These are phyloP conservation scores for Simalia tracyae DNA, from an alignment of 2,797 vertebrate species.

Conservation along the genomic window DNA sequence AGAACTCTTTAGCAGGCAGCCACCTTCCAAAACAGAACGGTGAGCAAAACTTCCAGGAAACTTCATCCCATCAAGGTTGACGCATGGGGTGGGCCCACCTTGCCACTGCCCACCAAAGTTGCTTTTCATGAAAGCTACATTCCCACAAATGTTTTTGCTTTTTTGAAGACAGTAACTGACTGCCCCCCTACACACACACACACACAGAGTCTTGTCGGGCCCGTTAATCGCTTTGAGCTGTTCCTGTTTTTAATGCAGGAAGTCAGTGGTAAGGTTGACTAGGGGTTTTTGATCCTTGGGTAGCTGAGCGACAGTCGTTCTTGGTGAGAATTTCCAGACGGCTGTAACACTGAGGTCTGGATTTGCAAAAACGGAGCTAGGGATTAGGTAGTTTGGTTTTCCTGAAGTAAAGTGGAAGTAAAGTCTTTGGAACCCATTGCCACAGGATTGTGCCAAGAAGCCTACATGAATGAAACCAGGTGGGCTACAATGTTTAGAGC, in stretches of 20 bases:
- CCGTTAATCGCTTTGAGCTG: neutral
- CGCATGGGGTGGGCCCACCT: neutral
- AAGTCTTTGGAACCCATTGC: neutral
- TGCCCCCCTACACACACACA: no score
- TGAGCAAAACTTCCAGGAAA: slow-evolving; percentile 17
- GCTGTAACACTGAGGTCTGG: no score
- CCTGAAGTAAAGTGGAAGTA: no score
- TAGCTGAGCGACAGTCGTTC: no score
- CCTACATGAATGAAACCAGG: neutral
- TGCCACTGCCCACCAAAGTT: neutral
- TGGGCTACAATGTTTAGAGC: neutral
- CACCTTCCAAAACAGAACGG: neutral
- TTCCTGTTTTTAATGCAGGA: neutral
- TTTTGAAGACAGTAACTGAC: neutral
- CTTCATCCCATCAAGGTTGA: neutral
- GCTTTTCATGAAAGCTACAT: neutral
- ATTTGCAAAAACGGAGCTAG: no score
- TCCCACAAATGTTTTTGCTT: slow-evolving; percentile 20
- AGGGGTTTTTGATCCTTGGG: no score
- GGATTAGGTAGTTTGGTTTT: no score
- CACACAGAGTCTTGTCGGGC: neutral
- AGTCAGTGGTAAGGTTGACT: neutral
- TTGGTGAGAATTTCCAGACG: no score
- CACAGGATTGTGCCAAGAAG: neutral
- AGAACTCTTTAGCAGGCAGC: neutral